Evolutionary conservation across 2,113 vertebrate species (phyloP), one percentile per base, ranked within the genome.

Genomic region (Phalacrocorax carbo): DNA sequence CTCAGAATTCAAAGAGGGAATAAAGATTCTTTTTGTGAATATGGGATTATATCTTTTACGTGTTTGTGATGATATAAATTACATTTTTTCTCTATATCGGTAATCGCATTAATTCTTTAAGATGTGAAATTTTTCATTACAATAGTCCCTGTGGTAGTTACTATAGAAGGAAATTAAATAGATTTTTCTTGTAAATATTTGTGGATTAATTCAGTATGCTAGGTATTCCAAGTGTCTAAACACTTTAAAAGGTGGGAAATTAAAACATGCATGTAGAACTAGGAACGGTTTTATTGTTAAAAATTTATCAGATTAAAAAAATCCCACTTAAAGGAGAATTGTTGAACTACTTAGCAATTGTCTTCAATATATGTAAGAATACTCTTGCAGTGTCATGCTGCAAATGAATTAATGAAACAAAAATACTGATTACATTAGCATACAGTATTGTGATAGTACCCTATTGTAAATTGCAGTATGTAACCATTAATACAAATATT

Each of bases 351-450:
- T 96, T 96, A 88, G 78, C 80, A 86, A 80, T 95, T 91, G 90
- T 88, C 91, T 96, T 65, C 72, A 75, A 8, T 97, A 73, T 94
- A 75, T 93, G 78, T 94, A 93, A 94, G 95, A 95, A 96, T 96
- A 93, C 94, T 94, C 96, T 96, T 97, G 93, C 93, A 96, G 95
- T 97, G 94, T 96, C 95, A 94, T 30, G 90, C 94, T 96, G 94
- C 94, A 97, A 90, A 95, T 97, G 95, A 97, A 97, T 97, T 97
- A 72, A 96, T 90, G 93, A 96, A 97, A 96, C 80, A 86, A 95
- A 97, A 96, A 91, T 95, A 95, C 96, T 98, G 97, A 97, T 97
- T 97, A 85, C 97, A 98, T 98, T 98, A 98, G 94, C 97, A 98
- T 97, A 97, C 93, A 95, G 96, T 96, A 96, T 95, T 97, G 93